Base-by-base conservation (phyloP, 2,113 vertebrate species). In the Tautogolabrus adspersus region DNA sequence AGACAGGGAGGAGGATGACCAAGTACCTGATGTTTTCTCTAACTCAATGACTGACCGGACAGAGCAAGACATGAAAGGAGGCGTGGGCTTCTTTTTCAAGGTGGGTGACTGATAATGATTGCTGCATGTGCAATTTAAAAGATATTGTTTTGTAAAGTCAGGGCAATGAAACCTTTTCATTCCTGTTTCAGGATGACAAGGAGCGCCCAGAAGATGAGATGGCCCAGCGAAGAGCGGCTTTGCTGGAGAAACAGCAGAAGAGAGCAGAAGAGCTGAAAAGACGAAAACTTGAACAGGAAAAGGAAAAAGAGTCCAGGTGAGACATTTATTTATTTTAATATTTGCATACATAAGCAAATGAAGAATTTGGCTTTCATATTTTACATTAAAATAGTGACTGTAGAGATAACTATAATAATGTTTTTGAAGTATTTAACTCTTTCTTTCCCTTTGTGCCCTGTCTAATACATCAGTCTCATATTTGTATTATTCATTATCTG, bases 191-290 rank as follows among this genome's bases (percentile, higher is more conserved):
- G 95, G 96, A 95, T 21, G 95, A 88, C 37, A 79, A 94, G 54
- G 94, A 92, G 63, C 95, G 94, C 54, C 90, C 95, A 0, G 96
- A 96, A 60, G 96, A 95, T 3, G 96, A 97, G 85, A 97, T 97
- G 96, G 96, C 96, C 1, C 95, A 96, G 71, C 93, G 94, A 80
- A 93, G 91, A 85, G 96, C 96, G 16, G 95, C 93, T 42, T 77
- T 98, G 78, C 80, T 97, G 54, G 96, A 97, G 80, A 95, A 96
- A 71, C 96, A 98, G 75, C 96, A 96, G 86, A 96, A 96, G 77
- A 93, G 96, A 75, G 91, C 91, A 0, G 96, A 97, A 70, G 96
- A 97, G 75, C 91, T 96, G 1, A 94, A 94, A 82, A 93, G 79
- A 81, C 93, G 95, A 10, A 96, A 92, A 54, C 95, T 95, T 82